These are phyloP conservation scores for Bubo bubo DNA, from an alignment of 2,113 vertebrate genomes.

Conservation along the genomic window DNA sequence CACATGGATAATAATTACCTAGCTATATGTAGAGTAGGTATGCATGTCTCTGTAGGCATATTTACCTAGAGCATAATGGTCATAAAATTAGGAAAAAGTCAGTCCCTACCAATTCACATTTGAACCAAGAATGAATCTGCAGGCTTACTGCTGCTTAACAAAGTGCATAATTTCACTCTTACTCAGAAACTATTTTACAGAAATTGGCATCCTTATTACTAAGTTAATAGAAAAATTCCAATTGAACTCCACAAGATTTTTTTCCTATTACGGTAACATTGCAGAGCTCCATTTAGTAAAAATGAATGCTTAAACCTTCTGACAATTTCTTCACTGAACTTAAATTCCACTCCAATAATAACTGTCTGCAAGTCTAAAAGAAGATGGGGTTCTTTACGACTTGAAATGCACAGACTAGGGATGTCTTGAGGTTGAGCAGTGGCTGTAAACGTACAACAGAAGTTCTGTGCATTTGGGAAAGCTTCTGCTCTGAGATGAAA, in stretches of 20 bases:
- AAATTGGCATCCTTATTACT: slow-evolving; percentile 65
- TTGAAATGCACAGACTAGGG: not conserved
- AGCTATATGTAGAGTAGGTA: not conserved
- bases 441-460: not conserved
- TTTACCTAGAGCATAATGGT: not conserved
- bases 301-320: slow-evolving; percentile 44
- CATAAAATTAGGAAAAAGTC: not conserved
- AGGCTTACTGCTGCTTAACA: slow-evolving; percentile 4
- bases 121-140: not conserved
- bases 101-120: slow-evolving; percentile 20
- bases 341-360: slow-evolving; percentile 49
- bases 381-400: not conserved
- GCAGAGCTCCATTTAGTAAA: slow-evolving; percentile 59
- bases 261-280: slow-evolving; percentile 48
- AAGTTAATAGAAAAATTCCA: slow-evolving; percentile 70
- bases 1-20: not conserved
- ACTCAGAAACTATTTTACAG: slow-evolving; percentile 27
- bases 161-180: slow-evolving; percentile 26
- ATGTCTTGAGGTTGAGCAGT: not conserved
- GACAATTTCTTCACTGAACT: slow-evolving; percentile 54
- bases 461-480: not conserved
- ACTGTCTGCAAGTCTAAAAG: not conserved
- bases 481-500: not conserved
- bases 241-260: slow-evolving; percentile 48
- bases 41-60: not conserved